These are phyloP conservation scores for Notamacropus eugenii DNA, from an alignment of 2,797 vertebrate species.

Conservation along the genomic window DNA sequence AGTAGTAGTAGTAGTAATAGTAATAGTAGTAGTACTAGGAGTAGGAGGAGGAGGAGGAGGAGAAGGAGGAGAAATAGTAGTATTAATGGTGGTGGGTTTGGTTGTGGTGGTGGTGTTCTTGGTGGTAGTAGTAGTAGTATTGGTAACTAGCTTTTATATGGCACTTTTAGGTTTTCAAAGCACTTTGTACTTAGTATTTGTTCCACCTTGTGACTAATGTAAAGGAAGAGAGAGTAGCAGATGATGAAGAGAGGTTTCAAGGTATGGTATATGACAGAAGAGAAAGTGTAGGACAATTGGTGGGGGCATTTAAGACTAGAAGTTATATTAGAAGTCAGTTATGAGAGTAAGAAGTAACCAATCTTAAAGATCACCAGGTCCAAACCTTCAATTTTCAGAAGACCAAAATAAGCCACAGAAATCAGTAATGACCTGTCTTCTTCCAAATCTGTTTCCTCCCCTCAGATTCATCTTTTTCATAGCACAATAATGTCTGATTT, in stretches of 20 bases:
- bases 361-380: fast-evolving
- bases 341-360: neutral
- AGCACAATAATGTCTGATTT: neutral
- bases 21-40: too few relatives aligned
- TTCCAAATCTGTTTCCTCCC: neutral
- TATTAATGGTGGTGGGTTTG: too few relatives aligned
- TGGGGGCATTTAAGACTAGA: neutral
- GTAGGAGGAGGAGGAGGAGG: too few relatives aligned
- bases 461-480: neutral
- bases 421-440: neutral
- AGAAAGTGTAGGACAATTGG: neutral
- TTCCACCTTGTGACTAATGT: neutral
- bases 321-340: neutral
- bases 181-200: neutral
- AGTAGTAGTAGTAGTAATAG: too few relatives aligned
- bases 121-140: neutral
- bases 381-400: neutral
- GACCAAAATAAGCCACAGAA: neutral
- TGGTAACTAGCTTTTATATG: neutral
- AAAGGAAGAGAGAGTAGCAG: neutral
- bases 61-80: too few relatives aligned
- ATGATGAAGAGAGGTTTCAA: neutral
- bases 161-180: neutral
- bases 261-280: neutral
- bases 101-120: too few relatives aligned